These are phyloP conservation scores for Danionella cerebrum DNA, from an alignment of 2,113 vertebrate species.

Conservation along the genomic window DNA sequence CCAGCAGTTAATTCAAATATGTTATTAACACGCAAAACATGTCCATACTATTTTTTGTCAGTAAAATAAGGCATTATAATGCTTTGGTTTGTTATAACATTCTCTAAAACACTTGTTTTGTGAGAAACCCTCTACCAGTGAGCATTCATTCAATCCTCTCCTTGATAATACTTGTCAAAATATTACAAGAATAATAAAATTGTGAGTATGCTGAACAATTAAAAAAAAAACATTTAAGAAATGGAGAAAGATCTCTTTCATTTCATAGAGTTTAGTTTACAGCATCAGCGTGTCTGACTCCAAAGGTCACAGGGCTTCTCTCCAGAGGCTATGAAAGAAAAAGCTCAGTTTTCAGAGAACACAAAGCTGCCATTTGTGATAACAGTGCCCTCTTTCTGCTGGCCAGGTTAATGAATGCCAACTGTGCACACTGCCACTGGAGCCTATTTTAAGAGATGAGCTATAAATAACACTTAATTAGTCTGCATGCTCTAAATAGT, in stretches of 20 bases:
- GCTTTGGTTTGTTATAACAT: too few relatives aligned
- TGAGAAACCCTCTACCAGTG: too few relatives aligned
- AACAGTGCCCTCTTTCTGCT: slow-evolving; percentile 60
- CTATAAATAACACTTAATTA: slow-evolving; percentile 61
- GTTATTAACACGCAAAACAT: too few relatives aligned
- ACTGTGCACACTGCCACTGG: slow-evolving; percentile 40
- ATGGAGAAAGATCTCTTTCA: background rate
- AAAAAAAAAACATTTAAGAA: background rate
- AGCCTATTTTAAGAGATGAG: slow-evolving; percentile 51
- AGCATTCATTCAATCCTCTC: too few relatives aligned
- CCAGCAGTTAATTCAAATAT: too few relatives aligned
- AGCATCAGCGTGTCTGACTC: background rate
- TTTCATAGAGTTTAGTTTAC: background rate
- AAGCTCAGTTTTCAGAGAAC: slow-evolving; percentile 56
- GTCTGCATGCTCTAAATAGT: slow-evolving; percentile 45
- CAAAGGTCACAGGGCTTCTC: slow-evolving; percentile 52
- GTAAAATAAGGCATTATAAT: too few relatives aligned
- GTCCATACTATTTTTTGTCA: too few relatives aligned
- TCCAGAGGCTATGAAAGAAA: slow-evolving; percentile 54
- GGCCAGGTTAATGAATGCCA: slow-evolving; percentile 48
- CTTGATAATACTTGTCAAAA: too few relatives aligned
- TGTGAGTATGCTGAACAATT: too few relatives aligned
- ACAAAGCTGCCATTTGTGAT: slow-evolving; percentile 66
- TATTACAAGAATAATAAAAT: too few relatives aligned
- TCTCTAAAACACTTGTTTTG: too few relatives aligned